A percentile compares a stretch with the other conserved stretches of the same genome.
Evolutionary conservation across 2,888 invertebrate genomes (phyloP).

Genomic region (Drosophila mimica): DNA sequence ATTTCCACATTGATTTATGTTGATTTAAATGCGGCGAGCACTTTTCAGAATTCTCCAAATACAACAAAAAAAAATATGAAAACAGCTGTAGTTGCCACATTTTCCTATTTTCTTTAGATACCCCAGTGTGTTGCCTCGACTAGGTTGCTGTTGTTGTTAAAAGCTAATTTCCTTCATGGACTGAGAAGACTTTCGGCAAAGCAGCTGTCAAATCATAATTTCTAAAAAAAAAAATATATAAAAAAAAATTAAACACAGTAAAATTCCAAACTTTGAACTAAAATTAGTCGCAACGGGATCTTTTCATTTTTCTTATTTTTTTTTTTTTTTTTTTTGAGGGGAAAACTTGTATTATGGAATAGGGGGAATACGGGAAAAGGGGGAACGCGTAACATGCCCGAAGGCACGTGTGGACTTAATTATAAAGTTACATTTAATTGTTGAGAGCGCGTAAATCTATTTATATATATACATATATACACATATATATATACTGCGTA

Average conservation of each 20-base stretch:
- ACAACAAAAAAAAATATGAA: slow-evolving; percentile 8
- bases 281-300: slow-evolving; percentile 32
- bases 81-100: neutral
- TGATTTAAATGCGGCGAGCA: slow-evolving; percentile 39
- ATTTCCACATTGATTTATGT: slow-evolving; percentile 50
- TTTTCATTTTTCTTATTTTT: slow-evolving; percentile 6
- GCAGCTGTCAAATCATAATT: slow-evolving; percentile 41
- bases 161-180: slow-evolving; percentile 17
- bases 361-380: neutral
- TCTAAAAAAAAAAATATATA: neutral
- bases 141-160: slow-evolving; percentile 1
- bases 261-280: slow-evolving; percentile 28
- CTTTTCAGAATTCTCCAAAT: slow-evolving; percentile 1
- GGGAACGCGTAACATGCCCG: neutral
- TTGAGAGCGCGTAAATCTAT: slow-evolving; percentile 23
- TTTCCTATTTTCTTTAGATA: slow-evolving; percentile 9
- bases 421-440: slow-evolving; percentile 53
- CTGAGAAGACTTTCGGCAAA: neutral
- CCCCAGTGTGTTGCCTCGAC: neutral
- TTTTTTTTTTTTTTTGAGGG: neutral
- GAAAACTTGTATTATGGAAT: neutral
- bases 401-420: slow-evolving; percentile 53
- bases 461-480: slow-evolving; percentile 2
- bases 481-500: neutral
- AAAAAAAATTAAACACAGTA: slow-evolving; percentile 20